Evolutionary conservation across 92 coral and sea anemone species (phyloP).

Genomic region (Phymanthus crucifer): DNA sequence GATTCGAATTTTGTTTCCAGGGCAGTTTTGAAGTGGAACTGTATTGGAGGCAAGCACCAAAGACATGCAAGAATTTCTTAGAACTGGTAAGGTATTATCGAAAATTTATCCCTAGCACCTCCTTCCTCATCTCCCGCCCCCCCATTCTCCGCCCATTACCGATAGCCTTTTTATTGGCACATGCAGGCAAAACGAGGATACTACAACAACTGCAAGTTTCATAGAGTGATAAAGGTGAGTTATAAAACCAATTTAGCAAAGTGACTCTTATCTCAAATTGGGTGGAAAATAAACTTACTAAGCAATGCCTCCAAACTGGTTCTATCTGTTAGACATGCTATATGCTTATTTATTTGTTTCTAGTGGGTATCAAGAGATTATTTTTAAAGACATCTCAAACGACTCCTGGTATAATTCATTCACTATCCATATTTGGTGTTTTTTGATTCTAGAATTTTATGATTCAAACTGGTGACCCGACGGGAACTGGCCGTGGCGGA

Average conservation of each 20-base stretch:
- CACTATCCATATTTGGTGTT: neutral
- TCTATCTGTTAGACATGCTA: too few species aligned
- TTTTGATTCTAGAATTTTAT: conserved; percentile 75
- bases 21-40: conserved; percentile 84
- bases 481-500: conserved; percentile 97
- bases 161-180: neutral
- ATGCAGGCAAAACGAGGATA: conserved; percentile 84
- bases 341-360: too few species aligned
- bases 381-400: too few species aligned
- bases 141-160: neutral
- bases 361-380: too few species aligned
- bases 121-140: neutral
- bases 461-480: conserved; percentile 99
- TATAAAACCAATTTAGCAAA: too few species aligned
- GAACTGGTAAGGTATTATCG: conserved; percentile 70
- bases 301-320: too few species aligned
- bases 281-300: too few species aligned
- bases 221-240: conserved; percentile 90
- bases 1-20: conserved; percentile 36
- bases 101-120: neutral
- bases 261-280: too few species aligned
- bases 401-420: neutral
- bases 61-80: conserved; percentile 81
- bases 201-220: conserved; percentile 91
- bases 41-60: conserved; percentile 95